phyloP scores from a whole-genome alignment of 2,888 invertebrate species.

The Sphaeridia pumilis region DNA sequence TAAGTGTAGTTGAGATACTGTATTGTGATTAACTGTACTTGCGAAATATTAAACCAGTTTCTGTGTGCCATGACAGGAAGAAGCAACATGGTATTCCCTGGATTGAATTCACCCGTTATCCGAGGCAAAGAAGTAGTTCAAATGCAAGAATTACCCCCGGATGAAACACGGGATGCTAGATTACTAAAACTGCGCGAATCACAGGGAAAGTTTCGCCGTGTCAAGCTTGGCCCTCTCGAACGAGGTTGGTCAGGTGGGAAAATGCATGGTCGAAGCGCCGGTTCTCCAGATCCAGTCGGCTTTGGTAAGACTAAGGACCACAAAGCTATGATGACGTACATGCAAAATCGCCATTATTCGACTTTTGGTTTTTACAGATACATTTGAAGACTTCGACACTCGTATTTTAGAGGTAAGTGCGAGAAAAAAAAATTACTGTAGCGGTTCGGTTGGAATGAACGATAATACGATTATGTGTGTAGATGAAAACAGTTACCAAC shows the following conservation, averaged over 20 bases:
- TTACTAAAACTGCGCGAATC: constrained; percentile 61
- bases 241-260: constrained; percentile 84
- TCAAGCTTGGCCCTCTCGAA: constrained; percentile 66
- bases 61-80: too few relatives aligned
- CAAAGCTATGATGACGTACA: too few relatives aligned
- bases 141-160: constrained; percentile 52
- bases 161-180: constrained; percentile 59
- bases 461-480: constrained; percentile 12
- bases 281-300: constrained; percentile 77
- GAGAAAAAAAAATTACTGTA: too few relatives aligned
- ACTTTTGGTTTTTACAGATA: too few relatives aligned
- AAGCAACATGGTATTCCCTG: constrained; percentile 79
- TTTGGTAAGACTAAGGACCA: too few relatives aligned
- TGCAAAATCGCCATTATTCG: too few relatives aligned
- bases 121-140: constrained; percentile 63
- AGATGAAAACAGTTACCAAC: constrained; percentile 60
- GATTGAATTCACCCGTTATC: constrained; percentile 70
- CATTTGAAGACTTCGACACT: constrained; percentile 75
- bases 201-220: constrained; percentile 51
- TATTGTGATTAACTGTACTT: too few relatives aligned
- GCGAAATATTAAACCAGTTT: too few relatives aligned
- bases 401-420: constrained; percentile 59
- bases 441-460: too few relatives aligned
- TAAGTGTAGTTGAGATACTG: too few relatives aligned
- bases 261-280: constrained; percentile 77